A percentile compares a stretch with the other conserved stretches of the same genome.
Conservation (phyloP, 2,888 invertebrate genomes). For the Melikaiella ostensackeni region DNA sequence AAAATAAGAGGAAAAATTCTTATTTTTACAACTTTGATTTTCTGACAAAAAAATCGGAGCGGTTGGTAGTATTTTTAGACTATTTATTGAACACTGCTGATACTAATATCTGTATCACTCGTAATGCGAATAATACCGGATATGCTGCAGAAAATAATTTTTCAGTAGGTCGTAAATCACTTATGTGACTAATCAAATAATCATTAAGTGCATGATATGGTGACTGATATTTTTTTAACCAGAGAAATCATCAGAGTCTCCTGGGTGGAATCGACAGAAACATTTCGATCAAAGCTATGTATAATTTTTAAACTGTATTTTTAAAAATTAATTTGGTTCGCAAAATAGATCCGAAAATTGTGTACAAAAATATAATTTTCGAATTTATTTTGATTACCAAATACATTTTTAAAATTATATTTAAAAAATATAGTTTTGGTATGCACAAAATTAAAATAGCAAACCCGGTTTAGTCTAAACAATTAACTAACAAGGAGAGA, state of each 20-base stretch:
- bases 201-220: constrained; percentile 12
- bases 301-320: too few species aligned
- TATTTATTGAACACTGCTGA: too few species aligned
- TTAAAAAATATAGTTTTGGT: background rate
- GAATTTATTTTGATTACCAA: background rate
- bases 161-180: background rate
- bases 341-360: too few species aligned
- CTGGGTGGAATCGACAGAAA: background rate
- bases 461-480: too few species aligned
- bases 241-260: constrained; percentile 9
- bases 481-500: too few species aligned
- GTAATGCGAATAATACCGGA: background rate
- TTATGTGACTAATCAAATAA: constrained; percentile 4
- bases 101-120: too few species aligned
- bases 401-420: background rate
- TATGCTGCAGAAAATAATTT: background rate
- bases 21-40: background rate
- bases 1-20: background rate
- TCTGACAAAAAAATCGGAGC: background rate
- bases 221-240: background rate
- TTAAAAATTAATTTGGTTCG: too few species aligned
- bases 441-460: too few species aligned
- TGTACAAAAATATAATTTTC: too few species aligned
- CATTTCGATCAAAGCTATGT: background rate
- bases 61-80: background rate